Percentiles rank a stretch among this genome's conserved stretches.
Conservation (phyloP, 2,888 invertebrate genomes). For the Polydrusus cervinus region DNA sequence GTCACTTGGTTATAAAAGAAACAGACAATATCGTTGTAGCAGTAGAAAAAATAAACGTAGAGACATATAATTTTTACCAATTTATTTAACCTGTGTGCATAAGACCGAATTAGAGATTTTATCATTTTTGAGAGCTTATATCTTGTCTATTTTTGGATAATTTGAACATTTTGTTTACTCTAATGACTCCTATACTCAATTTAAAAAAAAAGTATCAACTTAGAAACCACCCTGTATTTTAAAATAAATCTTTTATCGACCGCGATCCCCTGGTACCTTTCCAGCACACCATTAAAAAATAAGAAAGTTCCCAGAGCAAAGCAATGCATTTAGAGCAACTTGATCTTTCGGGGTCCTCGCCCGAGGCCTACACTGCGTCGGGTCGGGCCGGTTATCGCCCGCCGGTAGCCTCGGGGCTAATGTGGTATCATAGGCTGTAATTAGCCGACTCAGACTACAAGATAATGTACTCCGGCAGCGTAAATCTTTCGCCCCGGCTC, state of each 20-base stretch:
- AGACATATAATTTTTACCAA: no score
- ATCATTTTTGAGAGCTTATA: no score
- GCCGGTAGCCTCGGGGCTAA: constrained; percentile 70
- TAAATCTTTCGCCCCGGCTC: constrained; percentile 71
- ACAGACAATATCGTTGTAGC: no score
- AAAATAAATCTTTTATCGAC: background rate
- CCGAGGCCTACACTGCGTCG: constrained; percentile 61
- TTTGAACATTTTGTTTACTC: no score
- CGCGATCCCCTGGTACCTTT: background rate
- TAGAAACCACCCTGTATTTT: no score
- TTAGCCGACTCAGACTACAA: constrained; percentile 75
- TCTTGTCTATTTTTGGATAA: no score
- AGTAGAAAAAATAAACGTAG: no score
- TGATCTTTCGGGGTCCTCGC: constrained; percentile 61
- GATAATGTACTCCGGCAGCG: constrained; percentile 74
- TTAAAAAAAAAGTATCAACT: no score
- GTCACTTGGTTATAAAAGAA: no score
- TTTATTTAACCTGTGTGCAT: no score
- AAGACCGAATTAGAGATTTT: no score
- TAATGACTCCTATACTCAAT: no score
- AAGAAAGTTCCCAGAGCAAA: constrained; percentile 21
- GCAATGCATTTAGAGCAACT: constrained; percentile 49
- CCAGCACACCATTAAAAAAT: constrained; percentile 6
- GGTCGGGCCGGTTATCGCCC: constrained; percentile 66
- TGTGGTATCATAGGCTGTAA: constrained; percentile 75